Evolutionary conservation across 2,888 invertebrate genomes (phyloP).

Genomic region (Odontocolon sp.): DNA sequence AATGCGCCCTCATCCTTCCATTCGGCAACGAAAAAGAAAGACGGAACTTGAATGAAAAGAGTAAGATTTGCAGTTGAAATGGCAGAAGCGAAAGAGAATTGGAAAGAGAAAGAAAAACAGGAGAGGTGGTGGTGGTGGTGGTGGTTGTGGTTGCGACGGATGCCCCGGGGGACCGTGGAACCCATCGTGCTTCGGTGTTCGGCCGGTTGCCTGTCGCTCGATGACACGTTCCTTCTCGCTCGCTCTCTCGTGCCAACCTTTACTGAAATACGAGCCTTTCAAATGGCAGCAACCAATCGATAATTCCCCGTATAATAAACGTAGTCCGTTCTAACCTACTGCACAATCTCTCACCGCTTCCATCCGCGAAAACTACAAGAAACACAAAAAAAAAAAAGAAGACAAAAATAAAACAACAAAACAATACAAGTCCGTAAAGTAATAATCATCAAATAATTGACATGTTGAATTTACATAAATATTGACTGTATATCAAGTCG

Average conservation of each 20-base stretch:
- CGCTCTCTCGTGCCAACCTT: conserved; percentile 50
- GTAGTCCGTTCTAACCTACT: not conserved
- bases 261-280: conserved; percentile 59
- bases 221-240: conserved; percentile 56
- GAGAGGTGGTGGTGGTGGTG: not conserved
- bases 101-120: conserved; percentile 8
- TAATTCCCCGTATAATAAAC: conserved; percentile 49
- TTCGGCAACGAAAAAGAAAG: conserved; percentile 11
- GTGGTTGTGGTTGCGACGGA: conserved; percentile 37
- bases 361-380: conserved; percentile 13
- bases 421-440: conserved; percentile 1
- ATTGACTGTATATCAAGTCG: not conserved
- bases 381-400: conserved; percentile 36
- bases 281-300: conserved; percentile 62
- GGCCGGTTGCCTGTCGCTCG: conserved; percentile 76
- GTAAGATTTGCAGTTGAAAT: conserved; percentile 9
- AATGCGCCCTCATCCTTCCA: conserved; percentile 40
- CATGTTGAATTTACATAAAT: not conserved
- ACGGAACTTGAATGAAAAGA: conserved; percentile 21
- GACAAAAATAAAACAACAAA: conserved; percentile 12
- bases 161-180: conserved; percentile 63
- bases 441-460: not conserved
- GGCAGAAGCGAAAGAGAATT: not conserved
- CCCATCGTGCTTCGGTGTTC: conserved; percentile 71
- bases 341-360: not conserved